Percentiles rank a stretch among this genome's conserved stretches.
phyloP scores from a whole-genome alignment of 2,113 vertebrate genomes.

The Psittacara wagleri region DNA sequence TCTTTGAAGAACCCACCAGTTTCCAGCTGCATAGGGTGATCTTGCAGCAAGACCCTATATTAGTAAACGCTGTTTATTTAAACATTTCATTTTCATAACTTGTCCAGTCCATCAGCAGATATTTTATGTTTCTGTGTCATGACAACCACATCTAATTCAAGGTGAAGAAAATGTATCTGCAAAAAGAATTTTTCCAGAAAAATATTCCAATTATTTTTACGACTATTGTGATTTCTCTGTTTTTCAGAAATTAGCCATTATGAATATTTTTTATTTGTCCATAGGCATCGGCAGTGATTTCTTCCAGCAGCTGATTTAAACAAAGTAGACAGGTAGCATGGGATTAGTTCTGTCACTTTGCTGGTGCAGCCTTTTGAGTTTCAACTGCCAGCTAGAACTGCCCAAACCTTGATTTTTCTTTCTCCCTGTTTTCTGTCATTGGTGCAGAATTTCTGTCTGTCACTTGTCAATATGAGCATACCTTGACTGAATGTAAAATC shows the following conservation, averaged over 20 bases:
- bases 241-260: neutral
- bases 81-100: neutral
- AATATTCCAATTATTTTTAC: neutral
- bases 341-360: neutral
- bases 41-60: neutral
- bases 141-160: neutral
- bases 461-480: neutral
- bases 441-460: neutral
- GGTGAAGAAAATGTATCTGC: neutral
- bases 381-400: neutral
- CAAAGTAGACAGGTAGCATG: neutral
- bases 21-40: neutral
- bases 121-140: neutral
- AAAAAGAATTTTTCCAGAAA: neutral
- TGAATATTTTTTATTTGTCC: neutral
- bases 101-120: neutral
- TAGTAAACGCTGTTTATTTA: neutral
- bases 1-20: neutral
- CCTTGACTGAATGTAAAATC: neutral
- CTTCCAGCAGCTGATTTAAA: neutral
- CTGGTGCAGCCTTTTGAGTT: neutral
- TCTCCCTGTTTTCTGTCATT: neutral
- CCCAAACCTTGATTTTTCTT: neutral
- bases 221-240: neutral
- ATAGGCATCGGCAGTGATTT: neutral